Base-by-base conservation (phyloP, 2,113 vertebrate genomes). In the Petrocephalus zakoni region DNA sequence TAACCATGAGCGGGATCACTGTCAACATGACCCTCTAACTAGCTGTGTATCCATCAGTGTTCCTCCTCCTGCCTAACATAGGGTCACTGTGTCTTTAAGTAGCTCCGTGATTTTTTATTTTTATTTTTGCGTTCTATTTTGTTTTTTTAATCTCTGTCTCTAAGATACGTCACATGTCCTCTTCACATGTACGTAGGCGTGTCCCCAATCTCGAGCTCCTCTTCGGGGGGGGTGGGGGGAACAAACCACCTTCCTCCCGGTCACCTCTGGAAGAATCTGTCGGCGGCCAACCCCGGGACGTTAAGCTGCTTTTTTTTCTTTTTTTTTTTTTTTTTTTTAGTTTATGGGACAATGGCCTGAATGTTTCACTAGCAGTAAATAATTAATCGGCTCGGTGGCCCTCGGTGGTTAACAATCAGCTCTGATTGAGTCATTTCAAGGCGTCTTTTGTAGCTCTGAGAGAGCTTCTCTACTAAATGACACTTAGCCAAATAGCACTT, bases 401-500 rank as follows among this genome's bases (percentile, higher is more conserved):
- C 91, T 93, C 89, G 86, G 93, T 89, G 94, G 91, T 91, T 94
- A 90, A 21, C 93, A 88, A 91, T 53, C 91, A 92, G 92, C 93
- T 91, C 93, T 91, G 93, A 94, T 94, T 92, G 92, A 94, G 93
- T 95, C 94, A 93, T 94, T 95, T 95, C 90, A 95, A 95, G 94
- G 93, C 91, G 86, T 95, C 94, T 94, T 96, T 93, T 94, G 94
- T 94, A 92, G 93, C 93, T 49, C 81, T 94, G 92, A 21, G 93
- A 96, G 95, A 93, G 93, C 93, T 93, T 94, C 95, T 95, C 94
- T 95, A 93, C 93, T 95, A 94, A 96, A 95, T 95, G 93, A 94
- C 95, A 95, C 95, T 96, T 93, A 93, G 94, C 94, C 95, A 96
- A 95, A 96, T 94, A 95, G 94, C 95, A 96, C 95, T 96, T 96